Evolutionary conservation across 2,797 vertebrate genomes (phyloP).

Genomic region (Chanos chanos): DNA sequence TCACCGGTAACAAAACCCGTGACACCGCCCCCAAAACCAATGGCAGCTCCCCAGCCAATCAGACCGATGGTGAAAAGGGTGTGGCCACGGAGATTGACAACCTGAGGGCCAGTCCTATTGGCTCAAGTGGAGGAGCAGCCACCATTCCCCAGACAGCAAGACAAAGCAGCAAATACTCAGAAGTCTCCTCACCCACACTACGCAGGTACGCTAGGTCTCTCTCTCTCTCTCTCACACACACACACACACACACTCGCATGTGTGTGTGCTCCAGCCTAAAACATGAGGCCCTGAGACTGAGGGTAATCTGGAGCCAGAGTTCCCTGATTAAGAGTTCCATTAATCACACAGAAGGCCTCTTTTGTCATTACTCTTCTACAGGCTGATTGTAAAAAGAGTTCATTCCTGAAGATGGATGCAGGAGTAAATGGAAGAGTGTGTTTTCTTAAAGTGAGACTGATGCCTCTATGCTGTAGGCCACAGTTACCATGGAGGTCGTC

Average conservation of each 20-base stretch:
- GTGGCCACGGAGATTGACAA: conserved; percentile 83
- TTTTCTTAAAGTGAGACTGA: conserved; percentile 4
- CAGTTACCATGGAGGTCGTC: background rate
- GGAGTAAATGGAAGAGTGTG: background rate
- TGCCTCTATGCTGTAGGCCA: background rate
- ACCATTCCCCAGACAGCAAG: conserved; percentile 73
- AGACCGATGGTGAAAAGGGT: conserved; percentile 96
- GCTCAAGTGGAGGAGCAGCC: conserved; percentile 69
- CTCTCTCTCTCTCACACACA: background rate
- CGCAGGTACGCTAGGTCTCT: conserved; percentile 79
- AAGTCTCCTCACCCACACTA: conserved; percentile 94
- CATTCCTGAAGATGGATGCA: background rate
- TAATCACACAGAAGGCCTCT: background rate
- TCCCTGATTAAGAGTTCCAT: conserved; percentile 5
- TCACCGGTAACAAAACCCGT: conserved; percentile 65
- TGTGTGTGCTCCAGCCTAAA: conserved; percentile 49
- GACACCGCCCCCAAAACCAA: conserved; percentile 69
- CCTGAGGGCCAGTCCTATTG: conserved; percentile 74
- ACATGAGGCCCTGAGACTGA: conserved; percentile 49
- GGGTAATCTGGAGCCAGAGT: background rate
- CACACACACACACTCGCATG: conserved; percentile 23
- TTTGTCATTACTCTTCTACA: no score
- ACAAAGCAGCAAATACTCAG: conserved; percentile 81
- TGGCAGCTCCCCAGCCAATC: conserved; percentile 79
- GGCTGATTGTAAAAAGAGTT: background rate